Conservation (phyloP, 2,888 invertebrate genomes). For the Sphaerophoria rueppellii region DNA sequence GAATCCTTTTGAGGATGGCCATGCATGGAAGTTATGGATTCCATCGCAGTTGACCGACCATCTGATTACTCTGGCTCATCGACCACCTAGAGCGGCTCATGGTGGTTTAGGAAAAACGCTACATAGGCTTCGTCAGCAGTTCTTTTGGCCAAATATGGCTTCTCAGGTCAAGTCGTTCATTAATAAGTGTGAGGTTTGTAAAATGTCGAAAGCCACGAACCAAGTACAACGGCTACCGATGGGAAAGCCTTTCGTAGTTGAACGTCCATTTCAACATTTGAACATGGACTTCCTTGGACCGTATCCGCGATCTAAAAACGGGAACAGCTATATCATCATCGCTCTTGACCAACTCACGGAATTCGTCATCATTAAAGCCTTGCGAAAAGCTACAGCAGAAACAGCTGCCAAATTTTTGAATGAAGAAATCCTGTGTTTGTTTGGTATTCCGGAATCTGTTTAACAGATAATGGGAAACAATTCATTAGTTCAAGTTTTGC, state of each 20-base stretch:
- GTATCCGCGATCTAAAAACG: not conserved
- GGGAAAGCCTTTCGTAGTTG: not conserved
- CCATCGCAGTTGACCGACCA: no score
- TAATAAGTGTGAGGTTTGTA: not conserved
- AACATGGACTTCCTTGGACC: not conserved
- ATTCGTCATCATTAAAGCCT: not conserved
- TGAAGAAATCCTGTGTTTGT: not conserved
- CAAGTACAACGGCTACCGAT: not conserved
- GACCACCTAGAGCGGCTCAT: no score
- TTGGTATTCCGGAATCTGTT: not conserved
- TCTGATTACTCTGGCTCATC: no score
- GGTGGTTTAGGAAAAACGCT: no score
- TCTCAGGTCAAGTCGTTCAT: not conserved
- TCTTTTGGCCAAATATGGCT: slow-evolving; percentile 29
- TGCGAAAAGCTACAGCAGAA: not conserved
- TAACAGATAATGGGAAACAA: not conserved
- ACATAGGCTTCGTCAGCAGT: not conserved
- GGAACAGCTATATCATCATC: not conserved
- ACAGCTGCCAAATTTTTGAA: not conserved
- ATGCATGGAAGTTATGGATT: no score
- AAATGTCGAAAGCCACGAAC: not conserved
- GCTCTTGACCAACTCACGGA: not conserved
- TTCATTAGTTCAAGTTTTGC: not conserved
- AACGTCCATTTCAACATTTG: not conserved
- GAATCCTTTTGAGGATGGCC: no score